Percentiles rank a stretch among this genome's conserved stretches.
phyloP scores from a whole-genome alignment of 2,888 invertebrate genomes.

The Luperina testacea region DNA sequence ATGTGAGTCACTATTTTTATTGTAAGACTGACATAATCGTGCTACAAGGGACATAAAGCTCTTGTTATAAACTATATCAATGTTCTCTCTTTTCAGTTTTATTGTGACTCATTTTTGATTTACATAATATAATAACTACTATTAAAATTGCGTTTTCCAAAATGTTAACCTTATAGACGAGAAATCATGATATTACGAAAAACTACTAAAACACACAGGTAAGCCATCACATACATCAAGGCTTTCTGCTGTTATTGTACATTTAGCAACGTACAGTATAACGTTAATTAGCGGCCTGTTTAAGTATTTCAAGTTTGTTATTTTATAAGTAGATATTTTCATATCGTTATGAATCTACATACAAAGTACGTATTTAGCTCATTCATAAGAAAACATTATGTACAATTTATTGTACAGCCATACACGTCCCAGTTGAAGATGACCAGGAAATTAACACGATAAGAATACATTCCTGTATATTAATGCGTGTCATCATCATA shows the following conservation, averaged over 20 bases:
- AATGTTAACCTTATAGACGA: background rate
- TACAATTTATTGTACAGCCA: slow-evolving; percentile 67
- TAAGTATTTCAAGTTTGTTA: slow-evolving; percentile 56
- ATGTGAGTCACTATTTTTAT: slow-evolving; percentile 65
- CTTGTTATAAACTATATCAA: slow-evolving; percentile 40
- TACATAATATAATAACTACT: background rate
- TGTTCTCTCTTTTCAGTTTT: slow-evolving; percentile 35
- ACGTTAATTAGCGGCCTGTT: slow-evolving; percentile 54
- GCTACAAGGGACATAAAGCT: slow-evolving; percentile 50
- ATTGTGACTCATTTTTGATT: slow-evolving; percentile 11
- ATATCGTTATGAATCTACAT: slow-evolving; percentile 62
- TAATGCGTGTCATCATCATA: slow-evolving; percentile 80
- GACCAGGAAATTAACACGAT: slow-evolving; percentile 80
- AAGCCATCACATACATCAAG: slow-evolving; percentile 43
- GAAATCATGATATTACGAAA: slow-evolving; percentile 19
- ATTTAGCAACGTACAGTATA: slow-evolving; percentile 52
- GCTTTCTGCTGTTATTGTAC: slow-evolving; percentile 46
- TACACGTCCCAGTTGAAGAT: slow-evolving; percentile 74
- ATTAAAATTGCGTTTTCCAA: slow-evolving; percentile 1
- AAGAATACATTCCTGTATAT: slow-evolving; percentile 81
- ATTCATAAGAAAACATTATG: slow-evolving; percentile 58
- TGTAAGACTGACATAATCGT: slow-evolving; percentile 63
- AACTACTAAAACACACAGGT: slow-evolving; percentile 18
- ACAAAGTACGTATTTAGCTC: slow-evolving; percentile 54
- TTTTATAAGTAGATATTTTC: slow-evolving; percentile 55